Evolutionary conservation across 2,888 invertebrate species (phyloP), one percentile per base, ranked within the genome.

Genomic region (Nomada ferruginata): DNA sequence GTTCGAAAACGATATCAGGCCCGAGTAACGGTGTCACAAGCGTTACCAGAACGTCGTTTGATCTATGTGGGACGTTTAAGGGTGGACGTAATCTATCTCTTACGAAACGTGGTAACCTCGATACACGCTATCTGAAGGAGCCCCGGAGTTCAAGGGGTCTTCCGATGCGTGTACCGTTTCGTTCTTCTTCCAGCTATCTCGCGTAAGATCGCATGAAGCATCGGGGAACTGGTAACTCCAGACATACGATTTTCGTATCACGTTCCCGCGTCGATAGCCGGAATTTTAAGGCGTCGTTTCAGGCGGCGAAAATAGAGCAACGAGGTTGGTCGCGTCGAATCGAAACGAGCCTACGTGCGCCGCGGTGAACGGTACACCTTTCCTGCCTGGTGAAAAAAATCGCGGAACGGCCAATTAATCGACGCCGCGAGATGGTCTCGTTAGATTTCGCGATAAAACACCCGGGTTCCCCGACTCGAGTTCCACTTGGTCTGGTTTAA

Each of bases 51-150:
- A 72, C 63, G 71, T 11, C 55, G 60, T 47, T 26, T 65, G 68
- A 86, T 88, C 79, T 81, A 89, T 86, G 77, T 86, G 71, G 84
- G 70, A 86, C 88, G 82, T 78, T 80, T 87, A 87, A 85, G 89
- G 88, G 82, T 88, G 85, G 83, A 85, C 86, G 88, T 80, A 85
- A 88, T 88, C 82, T 82, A 77, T 86, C 83, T 84, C 85, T 91
- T 91, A 90, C 91, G 91, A 90, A 91, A 91, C 83, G 59, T 70
- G 66, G 76, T 87, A 85, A 85, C 88, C 86, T 84, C 85, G 88
- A 91, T 89, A 90, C 71, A 83, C 74, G 80, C 83, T 91, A 90
- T 90, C 90, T 64, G 83, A 70, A 82, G 76, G 73, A 76, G 81
- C 66, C 63, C 66, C 72, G 75, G 73, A 90, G 91, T 90, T 90